Evolutionary conservation across 2,113 vertebrate species (phyloP).

Genomic region (Alosa alosa): DNA sequence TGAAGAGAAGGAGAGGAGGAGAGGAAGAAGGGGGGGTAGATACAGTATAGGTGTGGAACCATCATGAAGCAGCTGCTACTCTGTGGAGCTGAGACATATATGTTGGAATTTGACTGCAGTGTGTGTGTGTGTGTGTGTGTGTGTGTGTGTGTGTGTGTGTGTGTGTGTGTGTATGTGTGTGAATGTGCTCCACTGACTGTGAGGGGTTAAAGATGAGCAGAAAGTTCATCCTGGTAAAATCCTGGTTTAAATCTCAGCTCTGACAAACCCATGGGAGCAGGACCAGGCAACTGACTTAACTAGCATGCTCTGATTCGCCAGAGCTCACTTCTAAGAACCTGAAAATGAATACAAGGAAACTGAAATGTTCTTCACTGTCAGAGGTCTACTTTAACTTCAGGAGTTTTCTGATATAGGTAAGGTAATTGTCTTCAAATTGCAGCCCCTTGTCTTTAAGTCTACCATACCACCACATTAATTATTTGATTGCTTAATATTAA

Average conservation of each 20-base stretch:
- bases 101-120: background rate
- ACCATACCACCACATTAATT: background rate
- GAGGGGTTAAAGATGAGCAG: constrained; percentile 18
- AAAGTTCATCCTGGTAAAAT: background rate
- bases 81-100: background rate
- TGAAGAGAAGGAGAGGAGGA: background rate
- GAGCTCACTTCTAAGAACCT: background rate
- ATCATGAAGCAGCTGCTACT: background rate
- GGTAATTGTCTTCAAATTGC: background rate
- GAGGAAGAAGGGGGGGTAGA: background rate
- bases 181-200: background rate
- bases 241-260: background rate
- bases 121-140: constrained; percentile 11
- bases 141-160: background rate
- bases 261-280: background rate
- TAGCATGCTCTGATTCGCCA: background rate
- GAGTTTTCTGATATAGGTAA: background rate
- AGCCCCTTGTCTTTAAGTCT: background rate
- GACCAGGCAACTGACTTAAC: background rate
- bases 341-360: background rate
- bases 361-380: background rate
- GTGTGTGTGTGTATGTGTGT: constrained; percentile 2
- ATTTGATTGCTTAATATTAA: too few relatives aligned
- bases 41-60: background rate
- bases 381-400: background rate